Evolutionary conservation across 2,797 vertebrate species (phyloP), one percentile per base, ranked within the genome.

Genomic region (Todus mexicanus): DNA sequence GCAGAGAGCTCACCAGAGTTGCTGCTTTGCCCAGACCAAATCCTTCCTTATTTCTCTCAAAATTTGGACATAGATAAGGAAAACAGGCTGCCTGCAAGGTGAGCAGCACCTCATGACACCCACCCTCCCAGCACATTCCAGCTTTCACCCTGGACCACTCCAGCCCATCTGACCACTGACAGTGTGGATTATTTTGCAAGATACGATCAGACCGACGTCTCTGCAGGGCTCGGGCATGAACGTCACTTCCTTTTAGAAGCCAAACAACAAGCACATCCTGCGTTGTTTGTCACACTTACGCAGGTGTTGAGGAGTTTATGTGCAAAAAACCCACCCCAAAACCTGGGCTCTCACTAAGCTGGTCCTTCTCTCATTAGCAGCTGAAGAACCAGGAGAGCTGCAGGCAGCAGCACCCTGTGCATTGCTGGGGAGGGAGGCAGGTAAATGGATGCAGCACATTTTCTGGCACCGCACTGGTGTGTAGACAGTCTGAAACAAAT

Each of bases 191-290:
- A 5, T 40, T 75, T 29, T 71, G 84, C 87, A 85, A 59, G 60
- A 45, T 45, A 72, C 3, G 0, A 92, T 80, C 8, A 4, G 20
- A 33, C 2, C 2, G 1, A 35, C 21, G 79, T 7, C 2, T 29
- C 61, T 87, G 71, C 73, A 13, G 20, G 13, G 35, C 75, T 78
- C 4, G 0, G 60, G 37, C 81, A 25, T 0, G 15, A 18, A 64
- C 92, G 69, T 75, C 91, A 27, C 83, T 93, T 95, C 95, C 95
- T 92, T 53, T 90, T 13, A 1, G 4, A 92, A 92, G 90, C 73
- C 71, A 37, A 96, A 83, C 94, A 83, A 76, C 22, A 3, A 42
- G 79, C 79, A 93, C 89, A 86, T 84, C 96, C 68, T 59, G 87
- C 14, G 12, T 23, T 75, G 79, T 59, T 96, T 75, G 47, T 60